These are phyloP conservation scores for Pseudomyrmex dendroicus DNA, from an alignment of 1,140 invertebrate genomes.

Conservation along the genomic window DNA sequence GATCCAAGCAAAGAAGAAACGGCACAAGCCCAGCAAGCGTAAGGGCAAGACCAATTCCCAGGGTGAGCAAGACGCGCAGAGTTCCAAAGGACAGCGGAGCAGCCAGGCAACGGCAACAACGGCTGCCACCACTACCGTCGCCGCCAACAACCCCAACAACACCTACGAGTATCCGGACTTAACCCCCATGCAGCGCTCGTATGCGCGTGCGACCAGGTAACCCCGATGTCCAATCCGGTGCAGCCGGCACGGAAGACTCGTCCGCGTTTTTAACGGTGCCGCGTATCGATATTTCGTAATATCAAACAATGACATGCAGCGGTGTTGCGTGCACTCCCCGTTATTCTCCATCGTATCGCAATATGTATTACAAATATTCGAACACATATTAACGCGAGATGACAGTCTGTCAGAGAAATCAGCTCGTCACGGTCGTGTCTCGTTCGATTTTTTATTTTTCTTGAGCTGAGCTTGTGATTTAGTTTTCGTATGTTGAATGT, in stretches of 20 bases:
- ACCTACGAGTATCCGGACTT: slow-evolving; percentile 58
- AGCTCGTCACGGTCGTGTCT: neutral
- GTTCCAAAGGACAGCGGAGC: slow-evolving; percentile 84
- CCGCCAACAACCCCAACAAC: slow-evolving; percentile 25
- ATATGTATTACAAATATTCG: neutral
- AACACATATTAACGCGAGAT: neutral
- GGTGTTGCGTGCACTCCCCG: neutral
- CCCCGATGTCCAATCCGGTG: neutral
- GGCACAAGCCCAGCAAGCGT: slow-evolving; percentile 93
- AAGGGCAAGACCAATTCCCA: slow-evolving; percentile 89
- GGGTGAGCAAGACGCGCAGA: slow-evolving; percentile 74
- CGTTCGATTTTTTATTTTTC: neutral
- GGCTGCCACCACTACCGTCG: slow-evolving; percentile 14
- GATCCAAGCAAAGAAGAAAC: slow-evolving; percentile 95
- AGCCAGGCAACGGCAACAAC: slow-evolving; percentile 53
- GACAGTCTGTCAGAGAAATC: neutral
- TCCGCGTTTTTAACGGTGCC: neutral
- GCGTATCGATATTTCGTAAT: neutral
- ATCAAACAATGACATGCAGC: neutral
- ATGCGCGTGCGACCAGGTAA: slow-evolving; percentile 77
- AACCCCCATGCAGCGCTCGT: slow-evolving; percentile 72
- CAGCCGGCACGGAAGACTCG: neutral
- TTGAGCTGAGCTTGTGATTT: neutral
- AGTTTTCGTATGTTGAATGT: neutral
- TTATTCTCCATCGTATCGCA: neutral